Conservation (phyloP, 2,888 invertebrate genomes). For the Cordilura impudica region DNA sequence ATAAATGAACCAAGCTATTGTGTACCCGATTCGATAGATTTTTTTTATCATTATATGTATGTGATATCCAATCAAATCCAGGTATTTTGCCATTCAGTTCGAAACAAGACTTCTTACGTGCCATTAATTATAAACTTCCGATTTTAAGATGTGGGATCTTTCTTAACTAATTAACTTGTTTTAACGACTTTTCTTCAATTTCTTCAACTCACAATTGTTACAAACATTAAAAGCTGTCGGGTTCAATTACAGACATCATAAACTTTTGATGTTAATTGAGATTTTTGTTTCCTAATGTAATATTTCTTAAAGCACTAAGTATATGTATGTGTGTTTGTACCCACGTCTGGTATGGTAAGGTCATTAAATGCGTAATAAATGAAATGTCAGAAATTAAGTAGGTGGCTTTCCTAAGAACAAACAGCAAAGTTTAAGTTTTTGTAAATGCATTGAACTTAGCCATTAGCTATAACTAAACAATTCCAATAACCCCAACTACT, state of each 20-base stretch:
- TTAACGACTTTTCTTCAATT: slow-evolving; percentile 7
- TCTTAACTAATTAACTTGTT: slow-evolving; percentile 29
- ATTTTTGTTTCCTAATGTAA: slow-evolving; percentile 42
- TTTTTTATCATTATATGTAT: no score
- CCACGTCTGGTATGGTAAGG: neutral
- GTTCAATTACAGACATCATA: slow-evolving; percentile 44
- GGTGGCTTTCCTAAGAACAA: slow-evolving; percentile 8
- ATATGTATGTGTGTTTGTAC: neutral
- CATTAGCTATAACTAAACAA: slow-evolving; percentile 20
- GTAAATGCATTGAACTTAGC: slow-evolving; percentile 49
- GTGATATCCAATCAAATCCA: neutral
- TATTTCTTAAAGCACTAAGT: slow-evolving; percentile 29
- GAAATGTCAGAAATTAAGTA: slow-evolving; percentile 58
- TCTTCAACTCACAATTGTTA: neutral
- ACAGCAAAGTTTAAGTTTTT: slow-evolving; percentile 12
- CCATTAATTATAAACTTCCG: neutral
- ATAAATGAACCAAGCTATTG: no score
- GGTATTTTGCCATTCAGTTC: neutral
- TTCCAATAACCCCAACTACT: neutral
- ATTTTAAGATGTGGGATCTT: neutral
- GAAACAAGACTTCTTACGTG: neutral
- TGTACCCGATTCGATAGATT: no score
- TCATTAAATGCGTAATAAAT: slow-evolving; percentile 54
- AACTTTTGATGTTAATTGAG: slow-evolving; percentile 52
- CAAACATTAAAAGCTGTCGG: slow-evolving; percentile 45